Evolutionary conservation across 2,888 invertebrate genomes (phyloP).

Genomic region (Conomelus anceps): DNA sequence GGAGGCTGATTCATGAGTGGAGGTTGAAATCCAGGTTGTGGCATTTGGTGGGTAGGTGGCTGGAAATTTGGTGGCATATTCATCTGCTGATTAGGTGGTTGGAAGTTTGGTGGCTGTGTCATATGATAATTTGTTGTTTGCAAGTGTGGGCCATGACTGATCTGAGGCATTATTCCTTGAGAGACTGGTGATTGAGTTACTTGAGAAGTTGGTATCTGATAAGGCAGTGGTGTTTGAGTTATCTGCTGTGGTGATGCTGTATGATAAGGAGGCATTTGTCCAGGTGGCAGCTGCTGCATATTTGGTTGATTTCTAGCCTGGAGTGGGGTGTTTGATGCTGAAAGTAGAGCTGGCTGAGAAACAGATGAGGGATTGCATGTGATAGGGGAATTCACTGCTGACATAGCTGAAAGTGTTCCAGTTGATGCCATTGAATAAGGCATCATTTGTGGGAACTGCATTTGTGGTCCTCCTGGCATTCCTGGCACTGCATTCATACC

Average conservation of each 20-base stretch:
- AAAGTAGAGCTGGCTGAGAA: background rate
- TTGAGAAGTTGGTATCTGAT: background rate
- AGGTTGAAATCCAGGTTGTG: slow-evolving; percentile 6
- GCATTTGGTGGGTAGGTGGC: slow-evolving; percentile 15
- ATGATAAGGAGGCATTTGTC: background rate
- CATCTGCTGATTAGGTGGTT: background rate
- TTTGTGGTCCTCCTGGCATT: too few relatives aligned
- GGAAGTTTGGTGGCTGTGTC: background rate
- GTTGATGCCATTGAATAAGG: background rate
- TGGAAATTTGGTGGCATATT: background rate
- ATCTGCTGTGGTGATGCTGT: slow-evolving; percentile 33
- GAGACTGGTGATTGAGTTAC: background rate
- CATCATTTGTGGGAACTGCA: background rate
- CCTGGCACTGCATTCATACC: too few relatives aligned
- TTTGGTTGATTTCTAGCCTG: background rate
- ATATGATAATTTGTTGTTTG: background rate
- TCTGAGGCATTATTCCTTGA: background rate
- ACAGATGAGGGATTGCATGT: too few relatives aligned
- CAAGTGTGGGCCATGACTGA: background rate
- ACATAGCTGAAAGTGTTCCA: background rate
- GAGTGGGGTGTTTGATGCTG: background rate
- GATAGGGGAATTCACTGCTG: background rate
- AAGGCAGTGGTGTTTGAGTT: slow-evolving; percentile 5
- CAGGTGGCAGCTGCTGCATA: slow-evolving; percentile 9
- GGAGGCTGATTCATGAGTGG: background rate